Evolutionary conservation across 1,140 invertebrate species (phyloP).

Genomic region (Brachionus angularis): DNA sequence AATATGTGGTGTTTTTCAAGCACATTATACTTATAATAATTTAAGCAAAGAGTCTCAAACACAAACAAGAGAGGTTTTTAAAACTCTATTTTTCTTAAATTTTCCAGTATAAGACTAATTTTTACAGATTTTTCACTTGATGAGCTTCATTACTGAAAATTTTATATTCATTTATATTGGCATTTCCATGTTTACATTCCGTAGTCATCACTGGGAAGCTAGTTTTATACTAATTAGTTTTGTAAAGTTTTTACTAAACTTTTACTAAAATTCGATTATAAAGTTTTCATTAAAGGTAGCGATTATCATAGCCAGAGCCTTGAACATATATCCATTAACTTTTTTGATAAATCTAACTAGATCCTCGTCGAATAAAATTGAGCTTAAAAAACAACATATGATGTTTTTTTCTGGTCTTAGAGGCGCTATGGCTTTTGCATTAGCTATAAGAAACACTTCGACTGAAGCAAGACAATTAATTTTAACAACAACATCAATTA

Average conservation of each 20-base stretch:
- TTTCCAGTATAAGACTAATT: constrained; percentile 65
- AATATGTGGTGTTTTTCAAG: constrained; percentile 97
- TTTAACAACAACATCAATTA: constrained; percentile 87
- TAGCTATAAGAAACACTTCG: constrained; percentile 91
- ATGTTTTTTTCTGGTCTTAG: constrained; percentile 89
- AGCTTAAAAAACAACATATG: constrained; percentile 84
- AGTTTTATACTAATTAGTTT: constrained; percentile 87
- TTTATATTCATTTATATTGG: constrained; percentile 99
- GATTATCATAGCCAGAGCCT: constrained; percentile 77
- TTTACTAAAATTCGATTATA: constrained; percentile 46
- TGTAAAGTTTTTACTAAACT: constrained; percentile 47
- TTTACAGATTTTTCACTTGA: constrained; percentile 88
- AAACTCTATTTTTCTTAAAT: not conserved
- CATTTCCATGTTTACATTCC: constrained; percentile 96
- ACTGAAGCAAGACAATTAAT: constrained; percentile 81
- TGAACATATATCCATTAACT: constrained; percentile 92
- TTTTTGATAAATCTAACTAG: constrained; percentile 84
- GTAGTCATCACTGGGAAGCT: constrained; percentile 85
- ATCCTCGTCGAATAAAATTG: constrained; percentile 75
- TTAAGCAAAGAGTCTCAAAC: constrained; percentile 75
- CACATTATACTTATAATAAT: constrained; percentile 98
- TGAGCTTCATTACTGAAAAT: constrained; percentile 95
- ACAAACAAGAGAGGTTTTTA: constrained; percentile 35
- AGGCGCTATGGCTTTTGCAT: constrained; percentile 95
- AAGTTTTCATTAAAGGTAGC: constrained; percentile 64